Percentiles rank a stretch among this genome's conserved stretches.
Conservation (phyloP, 2,797 vertebrate genomes). For the Etheostoma perlongum region DNA sequence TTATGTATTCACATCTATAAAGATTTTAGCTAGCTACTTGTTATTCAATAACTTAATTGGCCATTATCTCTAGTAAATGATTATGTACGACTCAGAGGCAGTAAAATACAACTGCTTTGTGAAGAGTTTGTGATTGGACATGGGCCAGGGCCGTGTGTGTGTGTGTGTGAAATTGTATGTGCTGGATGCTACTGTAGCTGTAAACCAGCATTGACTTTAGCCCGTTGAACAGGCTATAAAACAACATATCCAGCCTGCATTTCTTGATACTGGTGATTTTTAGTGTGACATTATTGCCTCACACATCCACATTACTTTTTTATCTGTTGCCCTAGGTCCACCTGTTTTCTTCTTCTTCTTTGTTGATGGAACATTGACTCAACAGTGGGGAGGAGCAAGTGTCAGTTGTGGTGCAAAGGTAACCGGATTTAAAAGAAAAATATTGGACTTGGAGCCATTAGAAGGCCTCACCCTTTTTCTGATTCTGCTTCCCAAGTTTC, state of each 20-base stretch:
- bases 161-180: not conserved
- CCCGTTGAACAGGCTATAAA: slow-evolving; percentile 12
- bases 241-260: not conserved
- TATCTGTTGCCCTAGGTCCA: not conserved
- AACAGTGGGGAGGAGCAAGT: not conserved
- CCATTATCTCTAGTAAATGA: not conserved
- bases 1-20: not conserved
- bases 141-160: not conserved
- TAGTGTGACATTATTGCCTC: not conserved
- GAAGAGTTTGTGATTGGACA: slow-evolving; percentile 4
- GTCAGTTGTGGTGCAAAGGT: slow-evolving; percentile 19
- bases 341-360: not conserved
- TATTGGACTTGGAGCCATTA: not conserved
- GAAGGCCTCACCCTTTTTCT: not conserved
- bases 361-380: not conserved
- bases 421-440: not conserved
- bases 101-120: slow-evolving; percentile 10
- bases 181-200: slow-evolving; percentile 3
- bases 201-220: slow-evolving; percentile 49
- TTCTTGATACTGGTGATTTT: not conserved
- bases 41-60: not conserved
- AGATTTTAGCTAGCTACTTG: not conserved
- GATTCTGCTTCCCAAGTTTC: not conserved
- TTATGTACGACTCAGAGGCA: not conserved
- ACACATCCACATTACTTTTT: not conserved